Evolutionary conservation across 1,140 invertebrate species (phyloP).

Genomic region (Cephus cinctus): DNA sequence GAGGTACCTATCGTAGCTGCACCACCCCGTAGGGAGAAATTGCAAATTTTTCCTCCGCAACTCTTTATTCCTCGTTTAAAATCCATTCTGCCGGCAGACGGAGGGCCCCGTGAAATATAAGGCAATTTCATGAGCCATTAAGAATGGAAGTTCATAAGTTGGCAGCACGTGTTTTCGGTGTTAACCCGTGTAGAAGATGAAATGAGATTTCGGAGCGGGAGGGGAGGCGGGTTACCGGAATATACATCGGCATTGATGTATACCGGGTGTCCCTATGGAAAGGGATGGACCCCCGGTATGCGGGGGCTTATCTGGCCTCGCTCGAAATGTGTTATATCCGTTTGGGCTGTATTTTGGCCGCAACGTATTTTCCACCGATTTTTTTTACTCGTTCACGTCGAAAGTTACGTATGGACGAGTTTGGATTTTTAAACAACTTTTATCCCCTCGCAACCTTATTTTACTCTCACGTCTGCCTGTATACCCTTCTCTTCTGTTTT

Average conservation of each 20-base stretch:
- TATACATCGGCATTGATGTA: conserved; percentile 24
- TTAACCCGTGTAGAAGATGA: conserved; percentile 43
- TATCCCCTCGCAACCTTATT: not conserved
- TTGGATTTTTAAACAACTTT: conserved; percentile 4
- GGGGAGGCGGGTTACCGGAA: not conserved
- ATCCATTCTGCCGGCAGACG: not conserved
- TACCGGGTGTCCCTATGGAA: conserved; percentile 23
- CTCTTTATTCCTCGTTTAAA: not conserved
- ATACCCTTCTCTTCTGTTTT: not conserved
- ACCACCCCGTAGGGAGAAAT: too few species aligned
- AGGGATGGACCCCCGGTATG: not conserved
- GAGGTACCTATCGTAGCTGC: too few species aligned
- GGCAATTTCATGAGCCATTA: conserved; percentile 49
- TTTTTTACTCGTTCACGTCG: not conserved
- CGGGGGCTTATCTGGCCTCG: not conserved
- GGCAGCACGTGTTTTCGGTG: conserved; percentile 45
- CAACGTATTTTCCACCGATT: not conserved
- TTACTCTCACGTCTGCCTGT: too few species aligned
- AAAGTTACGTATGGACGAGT: conserved; percentile 2
- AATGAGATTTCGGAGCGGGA: conserved; percentile 42
- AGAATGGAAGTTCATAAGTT: conserved; percentile 46
- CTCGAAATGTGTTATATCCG: not conserved
- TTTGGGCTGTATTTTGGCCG: not conserved
- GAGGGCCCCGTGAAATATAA: conserved; percentile 48
- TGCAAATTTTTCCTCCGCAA: not conserved